Evolutionary conservation across 1,140 invertebrate genomes (phyloP), one percentile per base, ranked within the genome.

Genomic region (Drosophila parvula): DNA sequence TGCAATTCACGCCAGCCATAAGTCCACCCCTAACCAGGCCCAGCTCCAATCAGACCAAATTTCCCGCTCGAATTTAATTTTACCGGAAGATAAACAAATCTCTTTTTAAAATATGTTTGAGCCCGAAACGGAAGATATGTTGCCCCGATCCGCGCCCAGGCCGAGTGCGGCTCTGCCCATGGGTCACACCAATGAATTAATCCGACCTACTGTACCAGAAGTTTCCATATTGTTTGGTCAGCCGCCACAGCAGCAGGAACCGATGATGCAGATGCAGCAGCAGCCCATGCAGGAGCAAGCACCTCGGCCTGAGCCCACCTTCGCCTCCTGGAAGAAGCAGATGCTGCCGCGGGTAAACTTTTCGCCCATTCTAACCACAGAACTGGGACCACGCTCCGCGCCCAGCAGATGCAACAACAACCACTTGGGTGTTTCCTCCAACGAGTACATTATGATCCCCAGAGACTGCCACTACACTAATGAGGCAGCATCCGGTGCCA

Each of bases 321-420:
- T 91, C 47, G 78, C 82, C 14, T 77, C 86, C 5, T 91, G 90
- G 90, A 91, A 91, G 12, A 91, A 91, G 38, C 85, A 91, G 70
- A 73, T 91, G 58, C 47, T 91, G 28, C 90, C 90, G 0, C 60
- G 79, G 10, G 90, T 91, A 0, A 82, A 86, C 34, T 91, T 88
- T 63, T 75, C 90, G 2, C 84, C 83, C 32, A 67, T 80, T 12
- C 22, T 90, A 8, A 27, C 69, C 30, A 83, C 79, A 27, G 78
- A 83, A 56, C 28, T 90, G n/a, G 88, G 82, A 9, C 80, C 83
- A 16, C 53, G 62, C 12, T 18, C 73, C 1, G 12, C 48, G 9
- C 55, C 50, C 9, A 41, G 16, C 51, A 38, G 34, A 41, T 48
- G 12, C 36, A 36, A 28, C 27, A 41, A 22, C 28, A 47, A 50